Conservation (phyloP, 2,113 vertebrate genomes). For the Capricornis sumatraensis region DNA sequence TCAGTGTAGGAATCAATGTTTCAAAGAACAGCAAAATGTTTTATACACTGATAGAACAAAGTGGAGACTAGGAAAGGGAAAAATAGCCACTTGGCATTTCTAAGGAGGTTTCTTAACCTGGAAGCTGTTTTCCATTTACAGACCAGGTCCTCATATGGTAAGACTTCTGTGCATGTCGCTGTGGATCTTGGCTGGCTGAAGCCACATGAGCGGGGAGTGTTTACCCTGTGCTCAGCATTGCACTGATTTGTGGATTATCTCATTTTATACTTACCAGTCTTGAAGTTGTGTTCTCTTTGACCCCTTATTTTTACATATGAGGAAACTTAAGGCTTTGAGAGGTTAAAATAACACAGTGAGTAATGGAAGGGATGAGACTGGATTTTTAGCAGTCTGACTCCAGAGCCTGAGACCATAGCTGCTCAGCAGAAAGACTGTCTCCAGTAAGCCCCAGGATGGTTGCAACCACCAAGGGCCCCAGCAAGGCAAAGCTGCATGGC, state of each 20-base stretch:
- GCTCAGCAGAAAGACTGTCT: neutral
- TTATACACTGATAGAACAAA: neutral
- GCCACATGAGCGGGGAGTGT: too few species aligned
- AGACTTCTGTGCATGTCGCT: neutral
- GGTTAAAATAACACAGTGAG: neutral
- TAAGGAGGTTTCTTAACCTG: neutral
- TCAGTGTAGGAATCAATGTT: neutral
- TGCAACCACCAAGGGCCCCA: neutral
- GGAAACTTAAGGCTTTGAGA: neutral
- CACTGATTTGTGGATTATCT: neutral
- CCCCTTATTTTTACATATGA: neutral
- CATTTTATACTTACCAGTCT: neutral
- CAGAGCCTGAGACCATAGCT: neutral
- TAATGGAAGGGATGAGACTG: neutral
- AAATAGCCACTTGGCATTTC: neutral
- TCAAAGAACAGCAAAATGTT: neutral
- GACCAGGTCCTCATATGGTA: neutral
- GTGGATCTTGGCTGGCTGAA: neutral
- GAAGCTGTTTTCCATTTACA: neutral
- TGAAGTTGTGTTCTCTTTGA: neutral
- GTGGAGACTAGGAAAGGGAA: neutral
- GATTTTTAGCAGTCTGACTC: neutral
- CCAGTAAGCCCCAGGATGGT: neutral
- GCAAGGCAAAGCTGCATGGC: neutral
- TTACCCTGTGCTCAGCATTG: neutral